Base-by-base conservation (phyloP, 2,113 vertebrate genomes). In the Anoura caudifer region DNA sequence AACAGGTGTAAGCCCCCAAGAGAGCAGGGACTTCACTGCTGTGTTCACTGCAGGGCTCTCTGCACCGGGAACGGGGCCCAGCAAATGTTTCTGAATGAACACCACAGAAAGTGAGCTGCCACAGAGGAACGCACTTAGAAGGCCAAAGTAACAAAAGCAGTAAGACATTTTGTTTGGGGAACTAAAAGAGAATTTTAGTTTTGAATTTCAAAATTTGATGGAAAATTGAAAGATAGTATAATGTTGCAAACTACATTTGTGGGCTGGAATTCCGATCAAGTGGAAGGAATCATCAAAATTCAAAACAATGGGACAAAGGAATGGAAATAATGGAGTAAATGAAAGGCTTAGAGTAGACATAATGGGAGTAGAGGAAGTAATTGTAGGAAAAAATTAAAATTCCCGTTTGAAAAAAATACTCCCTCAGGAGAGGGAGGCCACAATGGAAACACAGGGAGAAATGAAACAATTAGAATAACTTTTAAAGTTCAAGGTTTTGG, bases 401-500 rank as follows among this genome's bases (percentile, higher is more conserved):
- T 76, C 61, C 47, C 76, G 50, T 77, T 77, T 67, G 22, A 69
- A 59, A 61, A 81, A 70, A 59, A 36, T 2, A 31, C 69, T 50
- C n/a, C 61, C 63, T 26, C 61, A 43, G 76, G 69, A 79, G 92
- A 88, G 56, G 67, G 52, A 79, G 59, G 91, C 45, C 88, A 89
- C 63, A 52, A 26, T 33, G 69, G 47, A 93, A 96, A 86, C 8
- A 89, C n/a, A 91, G 63, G 88, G 45, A 95, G 52, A 94, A 94
- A 88, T 26, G 54, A 83, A 83, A 87, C 65, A 72, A 70, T 70
- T 43, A 24, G 70, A 65, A 65, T 19, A 33, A 79, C 65, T 43
- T 89, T 80, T 75, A 69, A 95, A 92, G 84, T 75, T 91, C 88
- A 97, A 97, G 91, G 72, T 77, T 70, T 84, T 56, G 76, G 38